Evolutionary conservation across 2,797 vertebrate species (phyloP), one percentile per base, ranked within the genome.

Genomic region (Poeciliopsis turneri): DNA sequence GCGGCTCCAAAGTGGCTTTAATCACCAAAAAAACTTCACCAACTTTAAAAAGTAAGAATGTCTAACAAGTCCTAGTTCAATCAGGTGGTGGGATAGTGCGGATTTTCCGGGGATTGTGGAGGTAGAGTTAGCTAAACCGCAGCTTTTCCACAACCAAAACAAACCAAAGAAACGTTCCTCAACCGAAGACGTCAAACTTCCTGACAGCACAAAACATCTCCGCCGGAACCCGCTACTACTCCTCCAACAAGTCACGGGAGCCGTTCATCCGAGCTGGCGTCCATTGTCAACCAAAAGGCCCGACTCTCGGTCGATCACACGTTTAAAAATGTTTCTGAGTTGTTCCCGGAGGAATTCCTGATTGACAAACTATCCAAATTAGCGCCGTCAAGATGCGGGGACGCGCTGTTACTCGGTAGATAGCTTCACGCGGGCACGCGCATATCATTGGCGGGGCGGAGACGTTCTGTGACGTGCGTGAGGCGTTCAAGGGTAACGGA

Each of bases 171-270:
- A 89, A 77, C 53, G 66, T 78, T 87, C 82, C 92, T 86, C 82
- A 39, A 18, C 49, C 46, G 78, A 89, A 82, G 76, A 88, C 92
- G 88, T 91, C 89, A 91, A 95, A 94, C 94, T 95, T 95, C 94
- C 94, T 93, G 93, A 95, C 92, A 88, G 84, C 84, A 66, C 39
- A 80, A 77, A 81, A 90, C 75, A 85, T 91, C 92, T 78, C 88
- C 87, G 93, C 94, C 94, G 94, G 95, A 95, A 94, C 94, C 90
- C 73, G 83, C 79, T 80, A 82, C 76, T 72, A 74, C 39, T 74
- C 82, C 57, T 90, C 88, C 85, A 84, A 76, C 72, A 77, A 69
- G 87, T 78, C 72, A 55, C 57, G 79, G 74, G 83, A 92, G 72
- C 36, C 36, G 33, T 2, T 30, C 1, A 46, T 78, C 76, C 81